These are phyloP conservation scores for Nephrotoma guestfalica DNA, from an alignment of 2,888 invertebrate species.

Conservation along the genomic window DNA sequence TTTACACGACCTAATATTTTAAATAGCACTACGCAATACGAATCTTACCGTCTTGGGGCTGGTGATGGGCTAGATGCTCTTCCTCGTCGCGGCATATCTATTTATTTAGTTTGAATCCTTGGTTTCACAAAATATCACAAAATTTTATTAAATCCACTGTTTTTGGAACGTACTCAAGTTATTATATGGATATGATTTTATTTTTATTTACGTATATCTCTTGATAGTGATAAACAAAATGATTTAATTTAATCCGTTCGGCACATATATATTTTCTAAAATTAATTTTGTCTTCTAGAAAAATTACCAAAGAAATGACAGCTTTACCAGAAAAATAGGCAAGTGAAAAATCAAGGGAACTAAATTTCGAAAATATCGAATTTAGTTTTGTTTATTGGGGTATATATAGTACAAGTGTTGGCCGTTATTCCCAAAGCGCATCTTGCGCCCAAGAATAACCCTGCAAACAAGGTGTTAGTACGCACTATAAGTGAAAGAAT, in stretches of 20 bases:
- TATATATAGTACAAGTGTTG: no score
- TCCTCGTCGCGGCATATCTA: constrained; percentile 59
- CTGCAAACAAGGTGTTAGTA: no score
- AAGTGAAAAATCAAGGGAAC: not conserved
- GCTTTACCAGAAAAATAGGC: not conserved
- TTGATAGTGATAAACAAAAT: not conserved
- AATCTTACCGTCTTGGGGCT: constrained; percentile 42
- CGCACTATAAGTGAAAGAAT: no score
- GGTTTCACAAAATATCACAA: not conserved
- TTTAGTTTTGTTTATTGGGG: not conserved
- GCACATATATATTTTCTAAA: not conserved
- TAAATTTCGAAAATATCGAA: not conserved
- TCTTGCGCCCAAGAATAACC: no score
- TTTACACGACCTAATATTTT: not conserved
- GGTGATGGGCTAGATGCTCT: constrained; percentile 56
- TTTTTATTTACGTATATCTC: not conserved
- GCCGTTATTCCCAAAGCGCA: no score
- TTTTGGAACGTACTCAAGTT: not conserved
- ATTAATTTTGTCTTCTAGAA: not conserved
- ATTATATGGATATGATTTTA: not conserved
- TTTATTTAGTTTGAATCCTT: not conserved
- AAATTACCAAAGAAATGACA: not conserved
- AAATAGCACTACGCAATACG: not conserved
- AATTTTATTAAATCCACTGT: not conserved
- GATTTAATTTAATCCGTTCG: not conserved